Evolutionary conservation across 2,888 invertebrate species (phyloP), one percentile per base, ranked within the genome.

Genomic region (Aspidiotus rigidus): DNA sequence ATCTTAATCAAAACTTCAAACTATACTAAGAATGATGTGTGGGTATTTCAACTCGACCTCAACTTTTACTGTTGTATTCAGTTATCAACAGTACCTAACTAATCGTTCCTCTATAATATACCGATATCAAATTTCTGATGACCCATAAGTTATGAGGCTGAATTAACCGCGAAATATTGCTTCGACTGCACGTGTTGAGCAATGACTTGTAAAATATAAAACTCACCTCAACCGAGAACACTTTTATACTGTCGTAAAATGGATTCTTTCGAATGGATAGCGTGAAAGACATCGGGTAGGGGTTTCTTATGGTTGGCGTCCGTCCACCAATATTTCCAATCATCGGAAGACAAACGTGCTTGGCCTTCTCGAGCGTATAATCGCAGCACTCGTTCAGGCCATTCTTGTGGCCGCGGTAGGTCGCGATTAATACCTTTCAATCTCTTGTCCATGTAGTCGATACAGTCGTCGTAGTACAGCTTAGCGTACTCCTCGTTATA

Each of bases 401-500:
- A 92, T 42, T 90, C 90, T 79, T 91, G 89, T 15, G 91, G 85
- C 69, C 86, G 82, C 1, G 91, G 92, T 71, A 83, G 81, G 74
- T 90, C 90, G 62, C 86, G 83, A 71, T 77, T 70, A 39, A 79
- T 72, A 0, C 91, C 91, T 73, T 82, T 82, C 78, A 86, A 84
- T 74, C 88, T 83, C 76, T 86, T 85, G 78, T 92, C 87, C 79
- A 92, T 79, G 80, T 87, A 92, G 76, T 87, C 86, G 78, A 92
- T 89, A 71, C 89, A 86, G 77, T 91, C 90, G 77, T 90, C 86
- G 79, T 91, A 92, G 78, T 92, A 92, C 80, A 89, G 90, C 79
- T 86, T 85, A 80, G 87, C 79, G 80, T 91, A 92, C 78, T 90
- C 86, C 80, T 87, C 88, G 78, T 90, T 81, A 78, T 90, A 91